phyloP scores from a whole-genome alignment of 2,113 vertebrate genomes.

The Poeciliopsis turrubarensis region DNA sequence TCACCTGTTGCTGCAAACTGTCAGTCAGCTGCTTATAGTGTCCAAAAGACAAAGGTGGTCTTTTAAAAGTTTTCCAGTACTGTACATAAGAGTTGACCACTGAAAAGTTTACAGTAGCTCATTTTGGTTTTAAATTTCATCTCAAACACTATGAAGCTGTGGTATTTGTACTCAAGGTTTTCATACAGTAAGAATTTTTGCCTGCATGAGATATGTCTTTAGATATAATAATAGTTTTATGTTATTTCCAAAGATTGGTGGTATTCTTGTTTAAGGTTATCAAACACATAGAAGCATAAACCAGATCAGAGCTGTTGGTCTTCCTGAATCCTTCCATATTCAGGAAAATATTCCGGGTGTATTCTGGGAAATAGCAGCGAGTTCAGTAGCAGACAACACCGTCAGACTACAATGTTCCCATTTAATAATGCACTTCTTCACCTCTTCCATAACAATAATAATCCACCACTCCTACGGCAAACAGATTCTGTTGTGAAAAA shows the following conservation, averaged over 20 bases:
- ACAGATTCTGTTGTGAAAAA: conserved; percentile 16
- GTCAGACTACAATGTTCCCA: conserved; percentile 35
- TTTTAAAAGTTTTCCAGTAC: too few relatives aligned
- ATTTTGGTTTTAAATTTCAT: neutral
- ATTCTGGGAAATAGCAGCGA: conserved; percentile 35
- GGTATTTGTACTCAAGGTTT: too few relatives aligned
- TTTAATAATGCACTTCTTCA: conserved; percentile 16
- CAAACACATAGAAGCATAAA: neutral
- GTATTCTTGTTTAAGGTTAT: neutral
- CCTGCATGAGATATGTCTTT: neutral
- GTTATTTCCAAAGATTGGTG: neutral
- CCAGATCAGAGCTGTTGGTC: neutral
- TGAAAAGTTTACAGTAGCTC: too few relatives aligned
- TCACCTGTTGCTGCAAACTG: too few relatives aligned
- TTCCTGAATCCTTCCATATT: neutral
- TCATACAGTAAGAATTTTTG: neutral
- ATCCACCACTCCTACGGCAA: neutral
- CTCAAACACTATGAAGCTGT: neutral
- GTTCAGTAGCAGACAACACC: conserved; percentile 44
- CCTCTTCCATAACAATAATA: conserved; percentile 15
- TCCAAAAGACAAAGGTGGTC: too few relatives aligned
- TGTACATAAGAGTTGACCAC: too few relatives aligned
- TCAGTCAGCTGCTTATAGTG: too few relatives aligned
- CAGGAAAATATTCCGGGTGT: neutral
- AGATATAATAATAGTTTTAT: neutral